phyloP scores from a whole-genome alignment of 2,113 vertebrate species.

The Polypterus senegalus region DNA sequence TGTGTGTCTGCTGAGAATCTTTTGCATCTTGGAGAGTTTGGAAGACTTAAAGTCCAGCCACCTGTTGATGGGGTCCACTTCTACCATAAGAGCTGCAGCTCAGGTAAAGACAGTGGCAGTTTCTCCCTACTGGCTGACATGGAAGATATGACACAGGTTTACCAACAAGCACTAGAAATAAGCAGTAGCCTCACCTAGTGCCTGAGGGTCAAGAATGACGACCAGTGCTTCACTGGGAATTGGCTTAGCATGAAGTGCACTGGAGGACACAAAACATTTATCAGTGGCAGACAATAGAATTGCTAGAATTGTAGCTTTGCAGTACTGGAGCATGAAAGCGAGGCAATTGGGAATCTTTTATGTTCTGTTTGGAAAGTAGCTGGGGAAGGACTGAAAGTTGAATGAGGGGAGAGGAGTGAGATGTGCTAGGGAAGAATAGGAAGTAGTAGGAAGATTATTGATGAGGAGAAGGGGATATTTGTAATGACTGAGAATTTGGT shows the following conservation, averaged over 20 bases:
- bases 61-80: conserved; percentile 68
- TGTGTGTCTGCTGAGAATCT: conserved; percentile 81
- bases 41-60: conserved; percentile 60
- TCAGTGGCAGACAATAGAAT: neutral
- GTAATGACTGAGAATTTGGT: too few species aligned
- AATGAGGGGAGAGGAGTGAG: too few species aligned
- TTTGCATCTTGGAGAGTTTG: conserved; percentile 73
- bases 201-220: conserved; percentile 32
- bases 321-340: too few species aligned
- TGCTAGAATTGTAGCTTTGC: too few species aligned
- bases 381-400: too few species aligned
- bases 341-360: too few species aligned
- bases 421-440: too few species aligned
- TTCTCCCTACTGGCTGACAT: conserved; percentile 90
- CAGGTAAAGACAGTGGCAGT: conserved; percentile 75
- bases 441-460: too few species aligned
- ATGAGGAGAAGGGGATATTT: too few species aligned
- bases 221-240: conserved; percentile 52
- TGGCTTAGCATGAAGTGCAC: neutral
- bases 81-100: conserved; percentile 60
- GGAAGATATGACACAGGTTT: conserved; percentile 92
- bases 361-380: too few species aligned
- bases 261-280: neutral
- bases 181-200: conserved; percentile 74
- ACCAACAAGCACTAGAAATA: conserved; percentile 94